A percentile compares a stretch with the other conserved stretches of the same genome.
Evolutionary conservation across 2,113 vertebrate species (phyloP).

Genomic region (Cervus canadensis): DNA sequence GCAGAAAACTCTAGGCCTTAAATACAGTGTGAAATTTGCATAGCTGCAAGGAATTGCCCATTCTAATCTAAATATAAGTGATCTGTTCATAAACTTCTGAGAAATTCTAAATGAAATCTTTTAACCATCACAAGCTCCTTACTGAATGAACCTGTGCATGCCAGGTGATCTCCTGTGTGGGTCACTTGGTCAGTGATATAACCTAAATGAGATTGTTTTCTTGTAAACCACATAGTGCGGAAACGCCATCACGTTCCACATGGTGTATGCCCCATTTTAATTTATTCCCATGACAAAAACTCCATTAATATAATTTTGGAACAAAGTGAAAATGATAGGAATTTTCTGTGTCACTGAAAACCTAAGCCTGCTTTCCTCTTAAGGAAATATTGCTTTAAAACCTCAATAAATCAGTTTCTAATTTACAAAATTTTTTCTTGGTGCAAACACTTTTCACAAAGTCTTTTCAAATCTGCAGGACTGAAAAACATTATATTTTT

Average conservation of each 20-base stretch:
- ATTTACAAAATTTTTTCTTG: background rate
- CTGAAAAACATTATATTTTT: background rate
- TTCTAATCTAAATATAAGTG: constrained; percentile 35
- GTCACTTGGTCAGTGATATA: background rate
- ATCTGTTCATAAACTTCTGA: constrained; percentile 48
- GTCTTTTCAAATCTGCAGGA: background rate
- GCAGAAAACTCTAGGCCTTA: constrained; percentile 5
- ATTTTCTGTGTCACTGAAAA: constrained; percentile 70
- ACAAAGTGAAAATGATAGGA: constrained; percentile 56
- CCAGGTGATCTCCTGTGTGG: constrained; percentile 19
- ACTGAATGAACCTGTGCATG: constrained; percentile 53
- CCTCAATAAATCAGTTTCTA: background rate
- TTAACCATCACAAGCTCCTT: constrained; percentile 56
- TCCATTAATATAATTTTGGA: constrained; percentile 71
- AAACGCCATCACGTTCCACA: constrained; percentile 31
- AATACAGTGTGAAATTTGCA: constrained; percentile 4
- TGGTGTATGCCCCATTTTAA: constrained; percentile 68
- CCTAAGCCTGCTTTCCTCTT: constrained; percentile 46
- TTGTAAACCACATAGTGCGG: constrained; percentile 44
- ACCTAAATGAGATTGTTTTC: constrained; percentile 61
- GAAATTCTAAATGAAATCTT: constrained; percentile 50
- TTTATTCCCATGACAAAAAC: constrained; percentile 61
- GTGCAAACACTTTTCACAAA: background rate
- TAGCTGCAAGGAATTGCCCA: background rate
- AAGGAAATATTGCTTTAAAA: constrained; percentile 39